Evolutionary conservation across 2,888 invertebrate genomes (phyloP).

Genomic region (Sesia bembeciformis): DNA sequence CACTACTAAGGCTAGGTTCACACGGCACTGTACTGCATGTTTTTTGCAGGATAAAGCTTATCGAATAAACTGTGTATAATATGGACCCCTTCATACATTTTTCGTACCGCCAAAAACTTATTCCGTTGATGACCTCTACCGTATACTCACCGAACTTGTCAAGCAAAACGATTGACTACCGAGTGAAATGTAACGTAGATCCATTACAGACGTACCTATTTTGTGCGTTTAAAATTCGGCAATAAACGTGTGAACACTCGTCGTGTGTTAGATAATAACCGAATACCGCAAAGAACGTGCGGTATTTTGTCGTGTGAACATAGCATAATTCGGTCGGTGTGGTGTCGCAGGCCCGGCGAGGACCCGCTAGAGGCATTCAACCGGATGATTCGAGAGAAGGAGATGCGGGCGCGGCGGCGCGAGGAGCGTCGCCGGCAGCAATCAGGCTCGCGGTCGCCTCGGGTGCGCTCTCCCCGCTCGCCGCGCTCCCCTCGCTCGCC

Average conservation of each 20-base stretch:
- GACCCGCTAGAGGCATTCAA: constrained; percentile 92
- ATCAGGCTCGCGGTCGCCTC: constrained; percentile 12
- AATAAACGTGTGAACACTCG: no score
- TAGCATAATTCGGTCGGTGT: constrained; percentile 9
- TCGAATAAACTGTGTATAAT: background rate
- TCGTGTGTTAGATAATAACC: no score
- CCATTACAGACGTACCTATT: no score
- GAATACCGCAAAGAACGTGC: no score
- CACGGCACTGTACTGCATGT: background rate
- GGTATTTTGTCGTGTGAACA: no score
- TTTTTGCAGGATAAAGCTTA: background rate
- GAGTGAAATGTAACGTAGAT: no score
- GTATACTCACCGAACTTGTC: constrained; percentile 5
- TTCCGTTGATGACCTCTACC: constrained; percentile 5
- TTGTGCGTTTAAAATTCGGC: no score
- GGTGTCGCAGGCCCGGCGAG: constrained; percentile 79
- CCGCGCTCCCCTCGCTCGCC: constrained; percentile 12
- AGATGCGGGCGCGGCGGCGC: constrained; percentile 79
- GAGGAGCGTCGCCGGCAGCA: constrained; percentile 75
- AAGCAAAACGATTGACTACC: no score
- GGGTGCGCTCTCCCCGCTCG: constrained; percentile 13
- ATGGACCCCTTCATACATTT: constrained; percentile 12
- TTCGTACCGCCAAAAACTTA: constrained; percentile 11
- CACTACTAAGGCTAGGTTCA: no score
- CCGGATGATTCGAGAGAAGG: constrained; percentile 89